Percentiles rank a stretch among this genome's conserved stretches.
Conservation (phyloP, 2,113 vertebrate species). For the Perognathus longimembris region DNA sequence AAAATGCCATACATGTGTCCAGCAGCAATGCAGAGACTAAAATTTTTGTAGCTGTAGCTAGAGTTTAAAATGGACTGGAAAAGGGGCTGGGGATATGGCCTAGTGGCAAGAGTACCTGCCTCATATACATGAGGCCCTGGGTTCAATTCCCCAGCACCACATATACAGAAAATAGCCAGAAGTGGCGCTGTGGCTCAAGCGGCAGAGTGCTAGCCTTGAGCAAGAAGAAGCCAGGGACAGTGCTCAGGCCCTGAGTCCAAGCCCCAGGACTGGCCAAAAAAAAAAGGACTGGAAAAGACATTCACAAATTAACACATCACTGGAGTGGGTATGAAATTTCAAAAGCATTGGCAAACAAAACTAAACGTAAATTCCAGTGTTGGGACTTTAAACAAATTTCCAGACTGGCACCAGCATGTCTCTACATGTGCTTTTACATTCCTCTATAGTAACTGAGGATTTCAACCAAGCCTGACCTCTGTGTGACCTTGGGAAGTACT, state of each 20-base stretch:
- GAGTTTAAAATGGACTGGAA: slow-evolving; percentile 17
- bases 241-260: too few species aligned
- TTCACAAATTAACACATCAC: background rate
- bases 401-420: background rate
- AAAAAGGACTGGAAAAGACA: background rate
- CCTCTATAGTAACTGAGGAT: background rate
- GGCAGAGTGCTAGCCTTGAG: too few species aligned
- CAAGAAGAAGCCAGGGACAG: too few species aligned
- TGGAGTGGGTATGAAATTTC: background rate
- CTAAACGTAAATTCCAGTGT: background rate
- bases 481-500: background rate
- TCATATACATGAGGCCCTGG: too few species aligned
- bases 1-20: background rate
- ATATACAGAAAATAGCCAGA: too few species aligned
- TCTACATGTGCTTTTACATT: background rate
- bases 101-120: too few species aligned
- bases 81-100: too few species aligned
- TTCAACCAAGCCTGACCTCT: background rate
- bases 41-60: background rate
- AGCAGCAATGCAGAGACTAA: background rate
- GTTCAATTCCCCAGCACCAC: too few species aligned
- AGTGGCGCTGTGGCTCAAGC: too few species aligned
- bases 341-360: slow-evolving; percentile 25
- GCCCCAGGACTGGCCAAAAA: too few species aligned
- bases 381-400: background rate